Base-by-base conservation (phyloP, 2,113 vertebrate species). In the Tetrao urogallus region DNA sequence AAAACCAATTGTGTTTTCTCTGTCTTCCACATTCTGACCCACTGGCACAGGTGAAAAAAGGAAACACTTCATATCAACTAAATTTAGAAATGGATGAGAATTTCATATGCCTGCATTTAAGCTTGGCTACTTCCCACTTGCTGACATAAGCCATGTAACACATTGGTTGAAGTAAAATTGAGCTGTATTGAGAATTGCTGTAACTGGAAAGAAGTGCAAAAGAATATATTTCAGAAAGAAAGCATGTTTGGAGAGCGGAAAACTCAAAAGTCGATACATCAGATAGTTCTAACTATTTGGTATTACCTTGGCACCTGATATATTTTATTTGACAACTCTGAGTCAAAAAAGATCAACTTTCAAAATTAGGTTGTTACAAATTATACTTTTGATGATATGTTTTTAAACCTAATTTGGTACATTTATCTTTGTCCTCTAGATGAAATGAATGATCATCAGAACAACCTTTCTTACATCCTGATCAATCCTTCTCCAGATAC, bases 371-470 rank as follows among this genome's bases (percentile, higher is more conserved):
- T 92, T 60, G 25, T 67, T 40, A 88, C 43, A 90, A 92, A 21
- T 48, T 61, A 16, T 66, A 60, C 43, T 72, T 92, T 11, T 21
- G 15, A 24, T 9, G 21, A 73, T 45, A 92, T 56, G 38, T 61
- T 84, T 95, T 7, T 75, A 63, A 94, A 50, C 82, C 3, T 87
- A 69, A 69, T 34, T 52, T 70, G 28, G 2, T 47, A 27, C 93
- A 56, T 34, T 24, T 73, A 43, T 70, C 67, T 48, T 63, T 97
- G 20, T 97, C 43, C 74, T 98, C 64, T 93, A 99, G 99, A 99
- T 98, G 99, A 99, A 97, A 98, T 99, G 98, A 99, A 99, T 45
- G 99, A 99, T 92, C 98, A 99, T 72, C 99, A 99, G 94, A 99
- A 98, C 95, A 99, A 98, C 2, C 98, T 99, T 45, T 99, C 99